Evolutionary conservation across 2,888 invertebrate species (phyloP), one percentile per base, ranked within the genome.

Genomic region (Punctoribates punctum): DNA sequence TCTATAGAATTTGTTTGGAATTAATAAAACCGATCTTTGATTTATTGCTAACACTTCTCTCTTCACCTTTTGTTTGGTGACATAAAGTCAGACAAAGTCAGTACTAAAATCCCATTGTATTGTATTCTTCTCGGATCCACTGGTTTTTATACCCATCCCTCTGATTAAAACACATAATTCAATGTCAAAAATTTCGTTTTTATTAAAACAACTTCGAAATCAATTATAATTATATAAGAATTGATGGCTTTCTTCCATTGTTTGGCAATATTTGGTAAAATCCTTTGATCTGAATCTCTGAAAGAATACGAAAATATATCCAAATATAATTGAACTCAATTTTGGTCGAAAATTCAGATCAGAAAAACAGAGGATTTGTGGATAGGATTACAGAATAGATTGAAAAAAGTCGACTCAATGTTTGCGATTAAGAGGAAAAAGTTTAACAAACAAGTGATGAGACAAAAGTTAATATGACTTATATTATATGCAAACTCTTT

Each of bases 401-500:
- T 57, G 25, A 57, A 57, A 57, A 25, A 8, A 57, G 25, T 13
- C 15, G 48, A 57, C 23, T 25, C 46, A 57, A 65, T 34, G 34
- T 13, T 65, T 65, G 29, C n/a, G 9, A 20, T 17, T 29, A 34
- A 34, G n/a, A 13, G 34, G n/a, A 34, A n/a, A 65, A 34, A 29
- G 25, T 60, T 34, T 17, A 34, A 11, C 34, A 65, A 34, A 34
- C 17, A 65, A 65, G 62, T 34, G 34, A 65, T 34, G 62, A 65
- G 27, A 60, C 27, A 65, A 65, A 17, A 34, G 34, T 65, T 27
- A 65, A 29, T 65, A 34, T 9, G 3, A 48, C 15, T 48, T 11
- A 51, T 62, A 62, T n/a, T 65, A 65, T 65, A 65, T 65, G 62
- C 62, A 65, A 65, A 65, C 62, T 17, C 11, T 48, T 17, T 48